These are phyloP conservation scores for Caenorhabditis doughertyi DNA, from an alignment of 2,888 invertebrate genomes.

Conservation along the genomic window DNA sequence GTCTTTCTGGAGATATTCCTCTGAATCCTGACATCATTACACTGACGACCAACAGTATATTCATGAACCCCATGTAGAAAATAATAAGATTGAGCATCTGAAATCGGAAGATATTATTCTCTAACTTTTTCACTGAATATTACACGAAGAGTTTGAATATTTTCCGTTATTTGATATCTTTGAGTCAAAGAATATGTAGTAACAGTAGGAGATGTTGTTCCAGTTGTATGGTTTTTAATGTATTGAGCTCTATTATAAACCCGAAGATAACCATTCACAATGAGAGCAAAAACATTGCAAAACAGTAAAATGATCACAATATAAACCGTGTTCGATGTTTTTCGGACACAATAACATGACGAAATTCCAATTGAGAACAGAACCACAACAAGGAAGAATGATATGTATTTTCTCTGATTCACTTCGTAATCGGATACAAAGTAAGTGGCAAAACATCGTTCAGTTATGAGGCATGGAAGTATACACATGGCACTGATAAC, in stretches of 20 bases:
- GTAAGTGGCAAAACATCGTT: constrained; percentile 39
- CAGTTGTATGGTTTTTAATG: neutral
- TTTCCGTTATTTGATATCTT: constrained; percentile 42
- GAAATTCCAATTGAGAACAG: constrained; percentile 9
- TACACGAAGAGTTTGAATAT: constrained; percentile 27
- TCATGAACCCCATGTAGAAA: constrained; percentile 41
- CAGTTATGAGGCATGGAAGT: constrained; percentile 30
- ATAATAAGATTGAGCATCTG: constrained; percentile 44
- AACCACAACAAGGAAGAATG: neutral
- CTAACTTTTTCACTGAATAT: too few species aligned
- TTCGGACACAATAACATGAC: constrained; percentile 8
- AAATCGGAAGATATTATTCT: neutral
- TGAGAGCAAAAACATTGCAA: constrained; percentile 20
- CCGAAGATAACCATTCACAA: constrained; percentile 5
- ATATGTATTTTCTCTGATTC: constrained; percentile 1
- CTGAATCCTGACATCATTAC: constrained; percentile 34
- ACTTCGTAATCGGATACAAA: constrained; percentile 30
- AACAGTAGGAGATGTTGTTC: neutral
- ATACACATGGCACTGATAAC: constrained; percentile 16
- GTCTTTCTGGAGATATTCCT: constrained; percentile 35
- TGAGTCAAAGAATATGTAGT: constrained; percentile 26
- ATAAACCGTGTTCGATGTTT: constrained; percentile 15
- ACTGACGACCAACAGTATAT: constrained; percentile 9
- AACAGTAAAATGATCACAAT: constrained; percentile 4
- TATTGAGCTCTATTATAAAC: constrained; percentile 20